Base-by-base conservation (phyloP, 2,113 vertebrate species). In the Phoxinus phoxinus region DNA sequence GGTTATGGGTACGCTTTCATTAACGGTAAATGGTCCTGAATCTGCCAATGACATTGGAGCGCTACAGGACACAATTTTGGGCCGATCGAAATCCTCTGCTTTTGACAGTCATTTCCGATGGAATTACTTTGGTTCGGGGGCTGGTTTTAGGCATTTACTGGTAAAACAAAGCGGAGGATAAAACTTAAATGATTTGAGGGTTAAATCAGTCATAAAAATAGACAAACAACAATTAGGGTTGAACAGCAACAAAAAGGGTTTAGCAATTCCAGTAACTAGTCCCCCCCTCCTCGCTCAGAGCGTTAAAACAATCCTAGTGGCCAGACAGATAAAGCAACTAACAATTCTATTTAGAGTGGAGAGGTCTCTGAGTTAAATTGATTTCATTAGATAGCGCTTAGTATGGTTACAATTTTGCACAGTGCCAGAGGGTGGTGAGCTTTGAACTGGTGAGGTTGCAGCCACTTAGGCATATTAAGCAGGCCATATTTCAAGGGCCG, bases 321-420 rank as follows among this genome's bases (percentile, higher is more conserved):
- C 51, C 21, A 53, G 51, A n/a, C 77, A 61, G 56, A 59, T 25
- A 80, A 80, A 19, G 56, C n/a, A 19, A 10, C 58, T 19, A 80
- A 63, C 56, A 63, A 80, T 80, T 59, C 11, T n/a, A 35, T 78
- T n/a, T 23, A 10, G 9, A 80, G 78, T 63, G 37, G 35, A 80
- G 30, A 46, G 63, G 53, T 27, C 71, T 82, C 58, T 44, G 19
- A 17, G 56, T 76, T 86, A 82, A 85, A 88, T 80, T 61, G 74
- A 85, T 88, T 88, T 87, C 37, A 88, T 84, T 72, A 79, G 85
- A 87, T 81, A 82, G 76, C 37, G 32, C 71, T 61, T 78, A 84
- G 63, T 30, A 30, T 72, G 32, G 65, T 81, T 48, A 74, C 67
- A 84, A 35, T 69, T 73, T 71, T 67, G 77, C 72, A 88, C 23